Evolutionary conservation across 2,888 invertebrate genomes (phyloP).

Genomic region (Piscicola geometra): DNA sequence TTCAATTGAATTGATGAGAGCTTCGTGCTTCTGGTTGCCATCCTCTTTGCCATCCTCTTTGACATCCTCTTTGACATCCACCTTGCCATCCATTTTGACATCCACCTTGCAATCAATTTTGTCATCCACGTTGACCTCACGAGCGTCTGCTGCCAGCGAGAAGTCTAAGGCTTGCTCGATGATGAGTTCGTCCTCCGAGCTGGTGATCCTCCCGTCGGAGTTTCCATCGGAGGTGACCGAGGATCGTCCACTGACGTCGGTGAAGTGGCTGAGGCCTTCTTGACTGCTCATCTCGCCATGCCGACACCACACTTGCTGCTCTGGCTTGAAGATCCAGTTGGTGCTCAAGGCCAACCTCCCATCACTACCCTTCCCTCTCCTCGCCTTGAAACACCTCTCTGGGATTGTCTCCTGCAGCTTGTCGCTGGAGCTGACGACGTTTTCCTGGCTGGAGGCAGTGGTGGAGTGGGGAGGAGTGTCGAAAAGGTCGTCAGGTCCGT

Average conservation of each 20-base stretch:
- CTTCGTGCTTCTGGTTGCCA: not conserved
- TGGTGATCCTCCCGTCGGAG: too few relatives aligned
- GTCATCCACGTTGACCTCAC: slow-evolving; percentile 4
- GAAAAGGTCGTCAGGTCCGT: not conserved
- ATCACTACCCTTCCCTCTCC: not conserved
- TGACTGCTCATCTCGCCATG: not conserved
- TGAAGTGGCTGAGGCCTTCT: not conserved
- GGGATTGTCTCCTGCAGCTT: not conserved
- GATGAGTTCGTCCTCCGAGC: not conserved
- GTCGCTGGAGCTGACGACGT: not conserved
- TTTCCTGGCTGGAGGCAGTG: not conserved
- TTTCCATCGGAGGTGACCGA: not conserved
- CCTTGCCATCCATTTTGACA: slow-evolving; percentile 15
- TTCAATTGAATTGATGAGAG: too few relatives aligned
- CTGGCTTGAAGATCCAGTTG: not conserved
- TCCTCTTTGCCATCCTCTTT: not conserved
- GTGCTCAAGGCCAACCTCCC: not conserved
- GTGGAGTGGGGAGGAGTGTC: not conserved
- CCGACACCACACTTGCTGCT: not conserved
- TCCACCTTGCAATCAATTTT: slow-evolving; percentile 12
- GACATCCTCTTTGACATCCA: too few relatives aligned
- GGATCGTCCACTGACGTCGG: too few relatives aligned
- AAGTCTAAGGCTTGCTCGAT: not conserved
- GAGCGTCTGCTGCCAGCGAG: slow-evolving; percentile 2
- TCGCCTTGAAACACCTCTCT: not conserved